Percentiles rank a stretch among this genome's conserved stretches.
Evolutionary conservation across 2,797 vertebrate species (phyloP).

Genomic region (Choloepus didactylus): DNA sequence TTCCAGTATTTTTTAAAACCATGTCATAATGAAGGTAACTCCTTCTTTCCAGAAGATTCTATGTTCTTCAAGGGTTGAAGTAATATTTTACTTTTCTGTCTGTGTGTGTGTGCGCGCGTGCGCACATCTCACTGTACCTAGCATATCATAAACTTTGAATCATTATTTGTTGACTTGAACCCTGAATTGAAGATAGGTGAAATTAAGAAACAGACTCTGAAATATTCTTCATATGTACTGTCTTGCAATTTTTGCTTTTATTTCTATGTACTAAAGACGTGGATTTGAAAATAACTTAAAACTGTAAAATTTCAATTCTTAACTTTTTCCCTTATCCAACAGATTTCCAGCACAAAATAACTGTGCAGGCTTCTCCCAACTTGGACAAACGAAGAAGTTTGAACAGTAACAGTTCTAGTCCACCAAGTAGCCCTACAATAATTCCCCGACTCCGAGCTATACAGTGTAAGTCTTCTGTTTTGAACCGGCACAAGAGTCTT

Average conservation of each 20-base stretch:
- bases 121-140: background rate
- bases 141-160: background rate
- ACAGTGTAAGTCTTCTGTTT: conserved; percentile 90
- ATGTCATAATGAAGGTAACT: background rate
- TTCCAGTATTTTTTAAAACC: background rate
- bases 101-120: no score
- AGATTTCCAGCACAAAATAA: conserved; percentile 99
- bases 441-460: conserved; percentile 96
- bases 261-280: rapidly evolving
- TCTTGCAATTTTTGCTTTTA: background rate
- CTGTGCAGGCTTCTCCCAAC: conserved; percentile 96
- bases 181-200: background rate
- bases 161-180: background rate
- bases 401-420: conserved; percentile 94
- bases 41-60: background rate
- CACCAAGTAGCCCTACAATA: conserved; percentile 95
- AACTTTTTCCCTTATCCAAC: background rate
- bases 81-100: background rate
- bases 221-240: background rate
- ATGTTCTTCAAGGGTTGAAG: no score
- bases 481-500: background rate
- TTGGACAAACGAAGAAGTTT: conserved; percentile 96
- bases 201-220: background rate
- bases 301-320: background rate
- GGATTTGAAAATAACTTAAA: no score